Evolutionary conservation across 2,888 invertebrate genomes (phyloP).

Genomic region (Pardosa pseudoannulata): DNA sequence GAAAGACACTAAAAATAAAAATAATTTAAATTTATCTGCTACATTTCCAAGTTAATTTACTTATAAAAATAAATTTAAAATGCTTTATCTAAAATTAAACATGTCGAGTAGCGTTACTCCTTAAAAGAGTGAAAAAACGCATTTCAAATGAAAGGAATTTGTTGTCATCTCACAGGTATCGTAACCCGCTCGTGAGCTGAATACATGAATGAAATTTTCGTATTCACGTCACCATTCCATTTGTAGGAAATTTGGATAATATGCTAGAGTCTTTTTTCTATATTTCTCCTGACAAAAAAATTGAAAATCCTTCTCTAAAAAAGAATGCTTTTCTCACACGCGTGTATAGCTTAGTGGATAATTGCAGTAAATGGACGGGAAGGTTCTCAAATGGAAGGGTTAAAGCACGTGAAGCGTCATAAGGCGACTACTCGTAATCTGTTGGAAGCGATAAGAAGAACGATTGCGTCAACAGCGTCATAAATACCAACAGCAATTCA

Average conservation of each 20-base stretch:
- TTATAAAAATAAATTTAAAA: too few species aligned
- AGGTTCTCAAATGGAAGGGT: conserved; percentile 23
- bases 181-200: background rate
- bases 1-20: too few species aligned
- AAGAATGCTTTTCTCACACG: background rate
- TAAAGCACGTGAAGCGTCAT: conserved; percentile 31
- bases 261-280: background rate
- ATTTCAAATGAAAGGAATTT: background rate
- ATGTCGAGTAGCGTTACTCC: too few species aligned
- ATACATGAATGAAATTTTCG: background rate
- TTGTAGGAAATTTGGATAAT: background rate
- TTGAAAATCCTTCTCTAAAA: too few species aligned
- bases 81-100: too few species aligned
- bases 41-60: too few species aligned
- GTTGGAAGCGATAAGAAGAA: conserved; percentile 13
- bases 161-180: background rate
- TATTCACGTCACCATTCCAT: background rate
- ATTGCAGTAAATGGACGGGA: background rate
- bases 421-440: conserved; percentile 37
- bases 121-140: background rate
- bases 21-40: too few species aligned
- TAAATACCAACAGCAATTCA: conserved; percentile 58
- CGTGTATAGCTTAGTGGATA: background rate
- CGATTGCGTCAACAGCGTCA: conserved; percentile 52
- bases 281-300: too few species aligned